A percentile compares a stretch with the other conserved stretches of the same genome.
Evolutionary conservation across 2,113 vertebrate genomes (phyloP).

Genomic region (Nesogale talazaci): DNA sequence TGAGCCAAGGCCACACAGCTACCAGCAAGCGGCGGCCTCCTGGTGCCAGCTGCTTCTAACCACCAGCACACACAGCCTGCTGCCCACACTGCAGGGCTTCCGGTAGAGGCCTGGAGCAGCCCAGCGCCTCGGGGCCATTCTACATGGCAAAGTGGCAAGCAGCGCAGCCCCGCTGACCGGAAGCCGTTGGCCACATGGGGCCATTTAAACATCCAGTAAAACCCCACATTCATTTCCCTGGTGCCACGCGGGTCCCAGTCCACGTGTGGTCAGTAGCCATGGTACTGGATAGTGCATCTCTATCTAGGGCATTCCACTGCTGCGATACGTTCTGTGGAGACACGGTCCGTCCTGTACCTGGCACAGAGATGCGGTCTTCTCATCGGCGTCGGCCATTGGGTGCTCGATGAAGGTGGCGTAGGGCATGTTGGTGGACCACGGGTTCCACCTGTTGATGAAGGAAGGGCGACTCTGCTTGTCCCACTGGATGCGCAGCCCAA

Average conservation of each 20-base stretch:
- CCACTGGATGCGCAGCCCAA: slow-evolving; percentile 95
- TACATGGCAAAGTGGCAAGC: rapidly evolving
- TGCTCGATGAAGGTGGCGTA: slow-evolving; percentile 95
- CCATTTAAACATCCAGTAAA: not conserved
- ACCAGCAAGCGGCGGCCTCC: not conserved
- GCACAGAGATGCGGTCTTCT: slow-evolving; percentile 94
- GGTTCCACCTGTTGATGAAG: slow-evolving; percentile 97
- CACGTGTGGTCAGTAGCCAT: no score
- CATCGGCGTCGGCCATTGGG: slow-evolving; percentile 93
- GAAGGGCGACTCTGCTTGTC: slow-evolving; percentile 93
- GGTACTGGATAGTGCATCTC: rapidly evolving
- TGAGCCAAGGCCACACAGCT: rapidly evolving
- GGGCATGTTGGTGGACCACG: slow-evolving; percentile 96
- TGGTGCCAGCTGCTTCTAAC: not conserved
- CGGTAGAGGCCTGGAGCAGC: not conserved
- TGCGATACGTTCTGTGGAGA: rapidly evolving
- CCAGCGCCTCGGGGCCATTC: not conserved
- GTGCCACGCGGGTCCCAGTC: no score
- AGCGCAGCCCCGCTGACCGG: rapidly evolving
- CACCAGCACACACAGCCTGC: not conserved
- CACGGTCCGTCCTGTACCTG: slow-evolving; percentile 83
- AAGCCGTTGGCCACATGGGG: not conserved
- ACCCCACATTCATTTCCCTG: not conserved
- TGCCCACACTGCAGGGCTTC: not conserved
- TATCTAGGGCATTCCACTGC: rapidly evolving